Percentiles rank a stretch among this genome's conserved stretches.
phyloP scores from a whole-genome alignment of 2,888 invertebrate species.

The Notocelia uddmanniana region DNA sequence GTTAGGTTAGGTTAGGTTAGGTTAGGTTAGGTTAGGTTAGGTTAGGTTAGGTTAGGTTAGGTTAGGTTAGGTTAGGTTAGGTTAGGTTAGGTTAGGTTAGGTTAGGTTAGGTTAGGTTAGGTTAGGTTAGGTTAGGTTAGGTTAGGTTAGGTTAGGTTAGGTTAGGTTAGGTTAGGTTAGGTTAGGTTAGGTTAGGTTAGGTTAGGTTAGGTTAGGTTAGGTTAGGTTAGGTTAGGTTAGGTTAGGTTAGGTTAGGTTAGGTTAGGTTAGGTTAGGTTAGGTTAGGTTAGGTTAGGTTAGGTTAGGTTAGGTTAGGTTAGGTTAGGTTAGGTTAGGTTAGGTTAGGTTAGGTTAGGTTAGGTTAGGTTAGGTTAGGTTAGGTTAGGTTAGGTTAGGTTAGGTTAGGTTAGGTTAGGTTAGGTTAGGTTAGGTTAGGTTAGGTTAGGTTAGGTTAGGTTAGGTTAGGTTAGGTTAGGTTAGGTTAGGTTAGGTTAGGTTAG shows the following conservation, averaged over 20 bases:
- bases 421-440: slow-evolving; percentile 43
- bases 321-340: slow-evolving; percentile 41
- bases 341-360: slow-evolving; percentile 43
- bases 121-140: too few relatives aligned
- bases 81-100: slow-evolving; percentile 39
- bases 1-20: slow-evolving; percentile 47
- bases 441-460: slow-evolving; percentile 42
- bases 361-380: slow-evolving; percentile 44
- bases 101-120: too few relatives aligned
- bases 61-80: slow-evolving; percentile 43
- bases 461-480: slow-evolving; percentile 44
- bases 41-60: slow-evolving; percentile 44
- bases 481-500: slow-evolving; percentile 44
- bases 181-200: background rate
- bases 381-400: slow-evolving; percentile 44
- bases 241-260: slow-evolving; percentile 38
- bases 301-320: slow-evolving; percentile 41
- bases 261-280: slow-evolving; percentile 47
- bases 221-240: slow-evolving; percentile 49
- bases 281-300: slow-evolving; percentile 42
- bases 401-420: slow-evolving; percentile 44
- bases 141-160: too few relatives aligned
- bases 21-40: slow-evolving; percentile 45
- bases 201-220: slow-evolving; percentile 28
- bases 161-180: too few relatives aligned